phyloP scores from a whole-genome alignment of 1,140 invertebrate species.

The Anoplophora glabripennis region DNA sequence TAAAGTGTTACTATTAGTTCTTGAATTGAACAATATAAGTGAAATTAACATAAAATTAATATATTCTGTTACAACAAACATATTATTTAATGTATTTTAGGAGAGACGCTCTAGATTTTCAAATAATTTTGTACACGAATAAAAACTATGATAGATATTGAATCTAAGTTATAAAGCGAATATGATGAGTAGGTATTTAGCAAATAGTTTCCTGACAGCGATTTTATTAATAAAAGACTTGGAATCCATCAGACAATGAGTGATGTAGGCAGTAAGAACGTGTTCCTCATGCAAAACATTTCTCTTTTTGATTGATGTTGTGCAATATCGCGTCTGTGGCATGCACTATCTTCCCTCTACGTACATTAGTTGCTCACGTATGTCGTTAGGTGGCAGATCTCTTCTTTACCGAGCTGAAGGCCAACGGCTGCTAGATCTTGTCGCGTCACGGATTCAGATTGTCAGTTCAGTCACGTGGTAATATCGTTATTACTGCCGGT shows the following conservation, averaged over 20 bases:
- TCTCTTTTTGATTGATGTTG: constrained; percentile 15
- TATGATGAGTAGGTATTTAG: too few species aligned
- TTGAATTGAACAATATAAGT: too few species aligned
- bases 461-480: constrained; percentile 29
- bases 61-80: too few species aligned
- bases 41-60: too few species aligned
- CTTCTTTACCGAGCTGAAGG: constrained; percentile 24
- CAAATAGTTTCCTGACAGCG: too few species aligned
- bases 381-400: constrained; percentile 23
- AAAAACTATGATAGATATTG: too few species aligned
- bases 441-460: constrained; percentile 25
- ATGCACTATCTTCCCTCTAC: constrained; percentile 10
- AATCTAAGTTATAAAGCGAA: too few species aligned
- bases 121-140: too few species aligned
- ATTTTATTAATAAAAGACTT: background rate
- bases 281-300: constrained; percentile 10
- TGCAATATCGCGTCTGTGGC: constrained; percentile 13
- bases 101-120: too few species aligned
- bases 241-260: constrained; percentile 5
- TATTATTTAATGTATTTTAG: too few species aligned
- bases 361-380: constrained; percentile 23
- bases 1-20: too few species aligned
- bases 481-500: constrained; percentile 27
- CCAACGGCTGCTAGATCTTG: constrained; percentile 22
- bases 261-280: constrained; percentile 1